Base-by-base conservation (phyloP, 2,797 vertebrate genomes). In the Poeciliopsis paucimaculata region DNA sequence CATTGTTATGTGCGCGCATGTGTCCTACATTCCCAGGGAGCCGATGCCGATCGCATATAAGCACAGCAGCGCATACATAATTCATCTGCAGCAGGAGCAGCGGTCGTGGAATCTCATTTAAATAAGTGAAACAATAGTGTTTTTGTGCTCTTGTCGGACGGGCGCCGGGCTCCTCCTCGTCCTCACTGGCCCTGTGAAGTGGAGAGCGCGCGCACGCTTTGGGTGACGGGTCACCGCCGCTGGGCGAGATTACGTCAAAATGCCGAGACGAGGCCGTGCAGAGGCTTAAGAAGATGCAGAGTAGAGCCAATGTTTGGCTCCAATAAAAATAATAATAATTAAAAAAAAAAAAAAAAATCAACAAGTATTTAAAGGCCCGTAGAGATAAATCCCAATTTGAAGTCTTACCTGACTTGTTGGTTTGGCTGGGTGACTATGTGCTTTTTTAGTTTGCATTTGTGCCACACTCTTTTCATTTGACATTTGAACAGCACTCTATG, bases 11-110 rank as follows among this genome's bases (percentile, higher is more conserved):
- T 92, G 92, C 90, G 93, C 93, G 84, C 51, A 84, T 90, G 88
- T 95, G 94, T 91, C 94, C 94, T 93, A 94, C 93, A 94, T 95
- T 94, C 92, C 88, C 92, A 64, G 76, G 79, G 90, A 90, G 90
- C 76, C 85, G 72, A 88, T 82, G 92, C 91, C 93, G 82, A 89
- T 86, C 83, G 88, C 91, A 90, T 89, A 92, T 93, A 90, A 87
- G 73, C 90, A 90, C 90, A 86, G 86, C 72, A 77, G 77, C 86
- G 83, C 94, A 94, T 94, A 93, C 90, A 93, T 94, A 93, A 94
- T 95, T 94, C 87, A 94, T 93, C 87, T 23, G 43, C 78, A 12
- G 73, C 85, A 64, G 16, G n/a, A 85, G 87, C 89, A 90, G 88
- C 84, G 85, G 86, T 92, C 82, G 70, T 62, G 86, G 92, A 91